phyloP scores from a whole-genome alignment of 2,888 invertebrate species.

The Germaria angustata region DNA sequence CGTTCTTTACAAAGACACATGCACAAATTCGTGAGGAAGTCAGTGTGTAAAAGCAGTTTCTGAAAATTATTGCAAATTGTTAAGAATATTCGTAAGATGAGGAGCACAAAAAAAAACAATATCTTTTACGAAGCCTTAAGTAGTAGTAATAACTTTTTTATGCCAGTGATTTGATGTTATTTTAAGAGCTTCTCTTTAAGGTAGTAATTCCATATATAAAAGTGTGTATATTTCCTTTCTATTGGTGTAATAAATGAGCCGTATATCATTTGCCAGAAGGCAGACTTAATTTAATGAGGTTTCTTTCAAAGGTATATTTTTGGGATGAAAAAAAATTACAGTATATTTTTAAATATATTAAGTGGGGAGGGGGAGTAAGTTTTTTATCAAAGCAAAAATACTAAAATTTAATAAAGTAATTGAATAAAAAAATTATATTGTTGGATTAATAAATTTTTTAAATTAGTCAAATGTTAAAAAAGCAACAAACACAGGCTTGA shows the following conservation, averaged over 20 bases:
- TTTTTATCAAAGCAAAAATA: neutral
- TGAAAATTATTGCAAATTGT: neutral
- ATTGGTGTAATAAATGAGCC: neutral
- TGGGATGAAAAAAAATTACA: neutral
- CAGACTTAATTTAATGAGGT: constrained; percentile 1
- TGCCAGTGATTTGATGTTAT: neutral
- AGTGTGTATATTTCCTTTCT: neutral
- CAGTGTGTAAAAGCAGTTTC: neutral
- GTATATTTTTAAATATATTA: neutral
- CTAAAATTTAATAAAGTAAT: constrained; percentile 9
- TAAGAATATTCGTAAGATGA: neutral
- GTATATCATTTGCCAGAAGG: constrained; percentile 3
- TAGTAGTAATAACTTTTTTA: neutral
- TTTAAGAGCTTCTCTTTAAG: neutral
- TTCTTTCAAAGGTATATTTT: neutral
- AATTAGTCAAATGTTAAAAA: too few species aligned
- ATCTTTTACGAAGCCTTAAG: neutral
- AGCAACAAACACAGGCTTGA: too few species aligned
- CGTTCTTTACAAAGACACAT: too few species aligned
- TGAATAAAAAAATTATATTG: neutral
- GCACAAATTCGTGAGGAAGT: neutral
- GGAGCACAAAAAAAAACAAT: neutral
- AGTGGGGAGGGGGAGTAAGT: neutral
- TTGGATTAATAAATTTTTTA: neutral
- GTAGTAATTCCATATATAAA: neutral